Percentiles rank a stretch among this genome's conserved stretches.
phyloP scores from a whole-genome alignment of 2,888 invertebrate species.

The Tetropium fuscum region DNA sequence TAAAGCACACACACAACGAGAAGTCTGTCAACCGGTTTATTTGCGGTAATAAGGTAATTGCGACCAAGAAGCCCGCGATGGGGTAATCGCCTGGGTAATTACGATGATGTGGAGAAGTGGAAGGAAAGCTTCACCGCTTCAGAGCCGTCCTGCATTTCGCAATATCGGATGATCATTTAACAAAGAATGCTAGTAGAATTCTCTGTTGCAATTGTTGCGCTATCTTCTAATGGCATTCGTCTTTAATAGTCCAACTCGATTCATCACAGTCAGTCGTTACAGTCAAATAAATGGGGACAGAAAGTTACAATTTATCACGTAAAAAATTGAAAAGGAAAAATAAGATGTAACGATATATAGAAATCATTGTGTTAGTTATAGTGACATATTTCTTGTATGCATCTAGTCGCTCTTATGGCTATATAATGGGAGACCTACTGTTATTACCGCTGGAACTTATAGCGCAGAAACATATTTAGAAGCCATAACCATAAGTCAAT shows the following conservation, averaged over 20 bases:
- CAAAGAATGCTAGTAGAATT: conserved; percentile 19
- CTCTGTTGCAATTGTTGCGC: conserved; percentile 13
- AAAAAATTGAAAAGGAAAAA: conserved; percentile 4
- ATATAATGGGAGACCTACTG: conserved; percentile 15
- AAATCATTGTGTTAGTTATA: conserved; percentile 18
- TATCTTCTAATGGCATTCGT: conserved; percentile 12
- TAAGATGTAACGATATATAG: conserved; percentile 21
- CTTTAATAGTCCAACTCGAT: conserved; percentile 29
- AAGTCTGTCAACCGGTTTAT: conserved; percentile 19
- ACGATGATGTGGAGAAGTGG: conserved; percentile 1
- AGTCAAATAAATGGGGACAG: conserved; percentile 18
- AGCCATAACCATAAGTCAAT: conserved; percentile 13
- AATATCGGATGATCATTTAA: conserved; percentile 10
- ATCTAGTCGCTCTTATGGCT: conserved; percentile 14
- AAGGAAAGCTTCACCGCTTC: neutral
- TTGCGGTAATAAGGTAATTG: conserved; percentile 21
- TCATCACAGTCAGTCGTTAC: conserved; percentile 24
- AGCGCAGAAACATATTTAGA: conserved; percentile 6
- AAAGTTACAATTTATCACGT: conserved; percentile 19
- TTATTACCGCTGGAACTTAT: conserved; percentile 2
- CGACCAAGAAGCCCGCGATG: conserved; percentile 11
- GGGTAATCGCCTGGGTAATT: conserved; percentile 18
- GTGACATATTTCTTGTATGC: conserved; percentile 10
- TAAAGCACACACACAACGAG: conserved; percentile 3
- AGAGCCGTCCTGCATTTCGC: conserved; percentile 6